Base-by-base conservation (phyloP, 2,797 vertebrate genomes). In the Falco naumanni region DNA sequence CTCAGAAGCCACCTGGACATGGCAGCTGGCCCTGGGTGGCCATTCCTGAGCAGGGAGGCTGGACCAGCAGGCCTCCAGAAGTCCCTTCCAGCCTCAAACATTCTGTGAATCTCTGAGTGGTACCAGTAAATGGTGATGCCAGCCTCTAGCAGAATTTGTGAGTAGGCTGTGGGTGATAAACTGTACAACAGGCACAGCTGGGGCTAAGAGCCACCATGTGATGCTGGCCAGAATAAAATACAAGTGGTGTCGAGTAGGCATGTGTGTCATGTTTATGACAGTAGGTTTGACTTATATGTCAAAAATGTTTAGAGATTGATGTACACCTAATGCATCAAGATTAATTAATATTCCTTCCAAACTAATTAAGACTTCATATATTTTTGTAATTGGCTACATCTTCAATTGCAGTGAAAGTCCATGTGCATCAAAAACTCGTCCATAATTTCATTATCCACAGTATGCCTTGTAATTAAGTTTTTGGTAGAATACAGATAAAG, bases 321-420 rank as follows among this genome's bases (percentile, higher is more conserved):
- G 6, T 70, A n/a, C 4, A 76, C 26, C 37, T 94, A 47, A 74
- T 77, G 53, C 64, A 74, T 80, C 39, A n/a, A 59, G 41, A 53
- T 92, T 87, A 84, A 65, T 89, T 87, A 84, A 65, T 89, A 87
- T 92, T 74, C 53, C 45, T 87, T 87, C 71, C 51, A 87, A 78
- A 70, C 66, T 89, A 87, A 85, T 80, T 85, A 84, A 84, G 63
- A 56, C 22, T 79, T 61, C 18, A 11, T 82, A 1, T 92, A 50
- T 74, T 96, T 90, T 93, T 85, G 24, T 90, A 92, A 54, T 76
- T 66, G 20, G 34, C 25, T 71, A 9, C 29, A 25, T 75, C 48
- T 89, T 82, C 11, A 5, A 59, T 94, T 95, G 51, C 63, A 84
- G 47, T 45, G 34, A 69, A 94, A 93, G 64, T 81, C 60, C 16